Evolutionary conservation across 1,140 invertebrate genomes (phyloP).

Genomic region (Drosophila ficusphila): DNA sequence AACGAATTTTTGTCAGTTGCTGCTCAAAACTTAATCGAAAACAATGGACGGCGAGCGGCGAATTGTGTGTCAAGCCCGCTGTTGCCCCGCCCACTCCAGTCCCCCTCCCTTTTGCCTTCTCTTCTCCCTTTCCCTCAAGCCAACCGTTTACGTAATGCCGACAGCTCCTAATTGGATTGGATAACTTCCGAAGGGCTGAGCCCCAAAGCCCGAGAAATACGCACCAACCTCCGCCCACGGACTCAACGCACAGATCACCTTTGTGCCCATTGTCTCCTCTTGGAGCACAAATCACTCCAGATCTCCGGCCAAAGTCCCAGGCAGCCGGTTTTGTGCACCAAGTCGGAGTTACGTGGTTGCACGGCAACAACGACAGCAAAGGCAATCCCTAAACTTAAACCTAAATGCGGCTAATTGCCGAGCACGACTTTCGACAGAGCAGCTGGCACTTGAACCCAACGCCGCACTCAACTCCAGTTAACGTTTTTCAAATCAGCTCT

Average conservation of each 20-base stretch:
- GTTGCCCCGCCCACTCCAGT: slow-evolving; percentile 13
- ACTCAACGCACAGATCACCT: slow-evolving; percentile 52
- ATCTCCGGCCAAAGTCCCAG: slow-evolving; percentile 41
- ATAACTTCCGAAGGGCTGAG: slow-evolving; percentile 75
- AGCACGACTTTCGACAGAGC: slow-evolving; percentile 70
- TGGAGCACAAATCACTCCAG: slow-evolving; percentile 48
- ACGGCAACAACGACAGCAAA: slow-evolving; percentile 28
- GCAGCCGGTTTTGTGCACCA: slow-evolving; percentile 64
- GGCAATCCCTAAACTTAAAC: slow-evolving; percentile 53
- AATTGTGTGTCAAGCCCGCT: slow-evolving; percentile 44
- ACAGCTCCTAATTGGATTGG: slow-evolving; percentile 77
- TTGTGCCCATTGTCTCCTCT: slow-evolving; percentile 39
- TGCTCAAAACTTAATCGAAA: slow-evolving; percentile 78
- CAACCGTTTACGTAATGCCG: slow-evolving; percentile 61
- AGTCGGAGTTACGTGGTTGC: slow-evolving; percentile 55
- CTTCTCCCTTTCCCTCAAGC: too few relatives aligned
- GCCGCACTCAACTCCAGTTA: slow-evolving; percentile 22
- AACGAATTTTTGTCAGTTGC: slow-evolving; percentile 80
- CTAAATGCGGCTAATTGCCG: slow-evolving; percentile 71
- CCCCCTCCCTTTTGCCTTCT: too few relatives aligned
- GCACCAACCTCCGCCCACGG: slow-evolving; percentile 21
- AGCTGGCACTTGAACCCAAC: slow-evolving; percentile 66
- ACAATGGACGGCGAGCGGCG: slow-evolving; percentile 32
- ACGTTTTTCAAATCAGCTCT: slow-evolving; percentile 70
- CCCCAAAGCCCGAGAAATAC: slow-evolving; percentile 27